Evolutionary conservation across 2,888 invertebrate species (phyloP).

Genomic region (Thymelicus lineola): DNA sequence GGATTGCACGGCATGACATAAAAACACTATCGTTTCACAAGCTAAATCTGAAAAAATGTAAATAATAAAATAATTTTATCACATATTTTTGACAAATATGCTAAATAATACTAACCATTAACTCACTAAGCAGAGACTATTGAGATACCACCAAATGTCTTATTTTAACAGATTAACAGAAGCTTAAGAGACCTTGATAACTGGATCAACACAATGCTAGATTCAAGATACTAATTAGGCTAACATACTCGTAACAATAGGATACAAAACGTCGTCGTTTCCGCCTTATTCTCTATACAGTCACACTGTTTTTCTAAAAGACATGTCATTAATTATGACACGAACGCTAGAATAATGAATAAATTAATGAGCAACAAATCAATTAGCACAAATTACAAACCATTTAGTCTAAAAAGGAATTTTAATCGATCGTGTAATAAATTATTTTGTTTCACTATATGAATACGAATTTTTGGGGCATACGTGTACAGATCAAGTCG

Average conservation of each 20-base stretch:
- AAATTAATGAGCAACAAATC: neutral
- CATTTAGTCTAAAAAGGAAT: too few relatives aligned
- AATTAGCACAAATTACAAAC: neutral
- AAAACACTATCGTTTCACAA: too few relatives aligned
- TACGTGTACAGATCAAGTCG: too few relatives aligned
- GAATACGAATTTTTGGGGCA: too few relatives aligned
- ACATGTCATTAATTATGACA: constrained; percentile 19
- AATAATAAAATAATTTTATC: too few relatives aligned
- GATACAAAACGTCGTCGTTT: constrained; percentile 31
- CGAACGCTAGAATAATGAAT: constrained; percentile 18
- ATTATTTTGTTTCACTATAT: too few relatives aligned
- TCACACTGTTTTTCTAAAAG: constrained; percentile 23
- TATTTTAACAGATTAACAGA: constrained; percentile 24
- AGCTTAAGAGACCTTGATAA: constrained; percentile 28
- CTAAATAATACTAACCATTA: neutral
- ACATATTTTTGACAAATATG: too few relatives aligned
- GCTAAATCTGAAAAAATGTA: too few relatives aligned
- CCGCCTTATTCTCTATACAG: constrained; percentile 27
- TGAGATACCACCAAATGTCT: neutral
- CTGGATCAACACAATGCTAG: constrained; percentile 30
- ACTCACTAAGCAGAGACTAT: neutral
- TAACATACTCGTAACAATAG: constrained; percentile 34
- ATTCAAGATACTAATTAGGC: constrained; percentile 34
- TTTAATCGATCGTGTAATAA: too few relatives aligned
- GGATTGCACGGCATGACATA: too few relatives aligned